Evolutionary conservation across 2,888 invertebrate genomes (phyloP), one percentile per base, ranked within the genome.

Genomic region (Pachliopta kotzebuea): DNA sequence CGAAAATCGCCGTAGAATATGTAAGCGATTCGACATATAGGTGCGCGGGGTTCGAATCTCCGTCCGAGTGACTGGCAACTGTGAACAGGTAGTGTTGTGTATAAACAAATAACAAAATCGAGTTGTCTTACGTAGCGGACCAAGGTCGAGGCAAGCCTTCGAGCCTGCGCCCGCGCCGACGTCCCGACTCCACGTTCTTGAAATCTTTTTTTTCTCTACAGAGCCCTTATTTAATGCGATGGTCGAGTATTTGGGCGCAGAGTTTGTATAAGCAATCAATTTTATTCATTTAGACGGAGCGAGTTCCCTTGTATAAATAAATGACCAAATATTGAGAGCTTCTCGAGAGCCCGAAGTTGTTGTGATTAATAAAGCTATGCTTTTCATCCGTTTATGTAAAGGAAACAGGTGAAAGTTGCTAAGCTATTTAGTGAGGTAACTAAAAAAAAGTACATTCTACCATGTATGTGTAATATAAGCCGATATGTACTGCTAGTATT

Each of bases 221-320:
- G 85, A 85, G 83, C 86, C 83, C 85, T 90, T 90, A 90, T 90
- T 90, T 89, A 90, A 89, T 87, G 86, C 88, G 88, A 86, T 88
- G 87, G 85, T 77, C 78, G 88, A 88, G 88, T 89, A 90, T 90
- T 90, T 90, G 90, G 88, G 90, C 85, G 86, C 88, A 86, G 89
- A 85, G 90, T 90, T 90, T 90, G 90, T 90, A 89, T 90, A 90
- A 89, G 90, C 90, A 90, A 91, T 91, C 91, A 91, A 91, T 90
- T 91, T 91, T 88, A 90, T 90, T 90, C 89, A 90, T 91, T 90
- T 89, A 89, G 88, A 87, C 83, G 84, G 78, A 85, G 80, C 88
- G 82, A 81, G 85, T 85, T 86, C 79, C 77, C 79, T 80, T 81
- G 77, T 84, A 88, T 79, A 88, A 90, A 90, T 87, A 88, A 87